These are phyloP conservation scores for Hyperopisus bebe DNA, from an alignment of 2,113 vertebrate genomes.

Conservation along the genomic window DNA sequence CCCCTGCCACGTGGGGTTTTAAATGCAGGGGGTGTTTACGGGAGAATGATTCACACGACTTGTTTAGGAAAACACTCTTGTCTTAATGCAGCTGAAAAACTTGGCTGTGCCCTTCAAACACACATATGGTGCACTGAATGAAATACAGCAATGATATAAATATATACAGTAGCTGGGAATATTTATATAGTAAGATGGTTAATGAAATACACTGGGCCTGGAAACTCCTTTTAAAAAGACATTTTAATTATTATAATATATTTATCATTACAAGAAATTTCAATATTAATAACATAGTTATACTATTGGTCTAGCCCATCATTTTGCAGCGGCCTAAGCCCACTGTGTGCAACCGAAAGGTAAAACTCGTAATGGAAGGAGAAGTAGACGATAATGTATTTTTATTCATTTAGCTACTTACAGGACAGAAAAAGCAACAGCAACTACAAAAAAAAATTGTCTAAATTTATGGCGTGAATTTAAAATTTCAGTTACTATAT, in stretches of 20 bases:
- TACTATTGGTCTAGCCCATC: background rate
- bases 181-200: background rate
- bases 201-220: background rate
- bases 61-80: background rate
- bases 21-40: background rate
- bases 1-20: background rate
- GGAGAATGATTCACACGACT: background rate
- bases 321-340: background rate
- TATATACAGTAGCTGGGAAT: background rate
- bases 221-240: background rate
- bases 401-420: background rate
- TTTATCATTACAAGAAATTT: background rate
- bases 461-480: background rate
- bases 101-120: background rate
- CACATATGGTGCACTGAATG: background rate
- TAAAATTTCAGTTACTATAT: background rate
- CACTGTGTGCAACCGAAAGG: background rate
- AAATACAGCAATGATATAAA: background rate
- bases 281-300: background rate
- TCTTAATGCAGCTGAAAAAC: background rate
- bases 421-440: background rate
- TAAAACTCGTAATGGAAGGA: background rate
- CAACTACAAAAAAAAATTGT: background rate
- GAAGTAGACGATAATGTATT: background rate
- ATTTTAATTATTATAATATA: background rate